Percentiles rank a stretch among this genome's conserved stretches.
These are phyloP conservation scores for Sceloporus tristichus DNA, from an alignment of 2,113 vertebrate genomes.

Conservation along the genomic window DNA sequence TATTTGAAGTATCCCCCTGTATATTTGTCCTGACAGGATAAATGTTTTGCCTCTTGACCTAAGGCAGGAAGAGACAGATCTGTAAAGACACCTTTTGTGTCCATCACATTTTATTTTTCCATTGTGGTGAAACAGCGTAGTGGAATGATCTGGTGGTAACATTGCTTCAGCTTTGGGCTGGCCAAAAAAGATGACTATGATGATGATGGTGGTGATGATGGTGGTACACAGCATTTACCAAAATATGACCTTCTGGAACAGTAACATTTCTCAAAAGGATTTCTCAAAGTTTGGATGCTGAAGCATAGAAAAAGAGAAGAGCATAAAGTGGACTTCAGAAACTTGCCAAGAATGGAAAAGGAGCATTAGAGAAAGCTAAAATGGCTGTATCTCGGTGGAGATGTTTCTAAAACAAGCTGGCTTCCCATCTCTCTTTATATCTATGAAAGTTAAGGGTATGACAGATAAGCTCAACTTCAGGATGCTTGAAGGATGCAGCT, in stretches of 20 bases:
- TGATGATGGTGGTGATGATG: not conserved
- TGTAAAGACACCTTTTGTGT: not conserved
- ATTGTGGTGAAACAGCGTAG: not conserved
- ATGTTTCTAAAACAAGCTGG: not conserved
- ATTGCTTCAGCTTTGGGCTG: not conserved
- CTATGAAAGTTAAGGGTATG: not conserved
- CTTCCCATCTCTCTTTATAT: not conserved
- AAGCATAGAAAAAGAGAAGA: not conserved
- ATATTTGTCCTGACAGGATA: slow-evolving; percentile 2
- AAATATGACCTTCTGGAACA: not conserved
- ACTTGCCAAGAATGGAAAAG: not conserved
- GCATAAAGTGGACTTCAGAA: not conserved
- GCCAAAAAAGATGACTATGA: not conserved
- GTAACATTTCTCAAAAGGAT: not conserved
- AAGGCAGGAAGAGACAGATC: not conserved
- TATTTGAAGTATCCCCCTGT: slow-evolving; percentile 7
- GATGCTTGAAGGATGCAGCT: no score
- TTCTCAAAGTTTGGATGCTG: not conserved
- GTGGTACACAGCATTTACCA: not conserved
- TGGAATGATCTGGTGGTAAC: not conserved
- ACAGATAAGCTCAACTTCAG: not conserved
- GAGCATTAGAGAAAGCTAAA: not conserved
- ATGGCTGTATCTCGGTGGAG: not conserved
- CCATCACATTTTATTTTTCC: slow-evolving; percentile 8
- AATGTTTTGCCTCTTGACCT: slow-evolving; percentile 21